Evolutionary conservation across 2,888 invertebrate genomes (phyloP).

Genomic region (Odontocolon sp.): DNA sequence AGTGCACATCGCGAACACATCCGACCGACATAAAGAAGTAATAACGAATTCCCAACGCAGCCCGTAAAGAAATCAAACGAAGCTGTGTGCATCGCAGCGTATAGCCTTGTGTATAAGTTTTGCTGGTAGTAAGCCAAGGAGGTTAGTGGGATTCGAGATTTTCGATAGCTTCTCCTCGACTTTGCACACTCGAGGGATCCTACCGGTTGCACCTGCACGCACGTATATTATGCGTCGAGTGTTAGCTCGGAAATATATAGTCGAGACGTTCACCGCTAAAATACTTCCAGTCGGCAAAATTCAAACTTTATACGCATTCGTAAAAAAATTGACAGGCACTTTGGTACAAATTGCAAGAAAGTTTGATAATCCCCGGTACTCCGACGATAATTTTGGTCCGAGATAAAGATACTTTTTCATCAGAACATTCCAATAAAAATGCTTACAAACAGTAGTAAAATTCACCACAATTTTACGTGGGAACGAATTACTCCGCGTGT

Average conservation of each 20-base stretch:
- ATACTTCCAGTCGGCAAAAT: background rate
- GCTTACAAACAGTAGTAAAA: too few relatives aligned
- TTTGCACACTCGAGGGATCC: slow-evolving; percentile 5
- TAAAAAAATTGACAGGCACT: background rate
- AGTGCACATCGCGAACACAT: slow-evolving; percentile 51
- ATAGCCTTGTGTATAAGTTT: slow-evolving; percentile 2
- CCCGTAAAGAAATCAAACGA: slow-evolving; percentile 67
- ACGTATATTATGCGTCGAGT: slow-evolving; percentile 18
- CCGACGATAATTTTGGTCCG: too few relatives aligned
- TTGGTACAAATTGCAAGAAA: too few relatives aligned
- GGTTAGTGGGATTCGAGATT: slow-evolving; percentile 78
- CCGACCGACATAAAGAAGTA: slow-evolving; percentile 70
- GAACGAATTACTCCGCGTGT: too few relatives aligned
- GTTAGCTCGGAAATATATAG: slow-evolving; percentile 27
- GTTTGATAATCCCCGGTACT: too few relatives aligned
- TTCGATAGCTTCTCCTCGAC: slow-evolving; percentile 72
- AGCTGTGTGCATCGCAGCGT: slow-evolving; percentile 40
- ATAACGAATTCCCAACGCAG: slow-evolving; percentile 68
- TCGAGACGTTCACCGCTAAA: slow-evolving; percentile 27
- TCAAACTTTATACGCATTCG: slow-evolving; percentile 9
- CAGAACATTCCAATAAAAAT: too few relatives aligned
- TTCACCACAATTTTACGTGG: too few relatives aligned
- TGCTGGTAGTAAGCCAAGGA: slow-evolving; percentile 74
- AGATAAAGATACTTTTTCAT: too few relatives aligned
- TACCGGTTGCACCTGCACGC: slow-evolving; percentile 31